Percentiles rank a stretch among this genome's conserved stretches.
phyloP scores from a whole-genome alignment of 2,113 vertebrate species.

The Sceloporus undulatus region DNA sequence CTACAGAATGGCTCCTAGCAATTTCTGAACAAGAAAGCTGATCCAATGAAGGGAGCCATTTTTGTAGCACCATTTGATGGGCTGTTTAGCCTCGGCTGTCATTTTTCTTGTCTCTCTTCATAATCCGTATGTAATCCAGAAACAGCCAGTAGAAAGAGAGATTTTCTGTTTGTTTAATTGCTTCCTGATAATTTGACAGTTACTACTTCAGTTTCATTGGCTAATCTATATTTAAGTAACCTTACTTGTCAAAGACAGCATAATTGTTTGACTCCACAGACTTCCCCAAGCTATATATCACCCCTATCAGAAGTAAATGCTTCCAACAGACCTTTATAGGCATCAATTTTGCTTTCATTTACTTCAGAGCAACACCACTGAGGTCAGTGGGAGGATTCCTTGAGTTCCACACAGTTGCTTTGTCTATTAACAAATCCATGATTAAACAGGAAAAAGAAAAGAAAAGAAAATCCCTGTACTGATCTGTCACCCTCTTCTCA shows the following conservation, averaged over 20 bases:
- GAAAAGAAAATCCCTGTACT: neutral
- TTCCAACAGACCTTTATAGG: conserved; percentile 70
- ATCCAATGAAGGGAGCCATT: conserved; percentile 54
- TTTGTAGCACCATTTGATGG: conserved; percentile 61
- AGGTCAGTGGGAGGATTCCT: neutral
- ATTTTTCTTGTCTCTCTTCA: conserved; percentile 85
- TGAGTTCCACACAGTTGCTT: neutral
- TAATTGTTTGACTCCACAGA: conserved; percentile 80
- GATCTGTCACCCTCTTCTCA: neutral
- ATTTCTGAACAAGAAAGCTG: conserved; percentile 52
- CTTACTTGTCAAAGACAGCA: conserved; percentile 78
- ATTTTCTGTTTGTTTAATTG: conserved; percentile 83
- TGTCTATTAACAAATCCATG: neutral
- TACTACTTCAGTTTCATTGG: conserved; percentile 74
- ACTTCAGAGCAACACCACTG: neutral
- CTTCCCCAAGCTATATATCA: conserved; percentile 83
- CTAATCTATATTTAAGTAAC: conserved; percentile 78
- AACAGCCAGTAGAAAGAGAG: conserved; percentile 78
- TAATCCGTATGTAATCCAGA: conserved; percentile 85
- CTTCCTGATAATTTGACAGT: conserved; percentile 83
- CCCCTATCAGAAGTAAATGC: conserved; percentile 78
- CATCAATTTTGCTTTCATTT: neutral
- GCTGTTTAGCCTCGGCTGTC: conserved; percentile 74
- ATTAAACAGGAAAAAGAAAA: neutral
- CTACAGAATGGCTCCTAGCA: neutral